Base-by-base conservation (phyloP, 2,888 invertebrate genomes). In the Epinotia bilunana region DNA sequence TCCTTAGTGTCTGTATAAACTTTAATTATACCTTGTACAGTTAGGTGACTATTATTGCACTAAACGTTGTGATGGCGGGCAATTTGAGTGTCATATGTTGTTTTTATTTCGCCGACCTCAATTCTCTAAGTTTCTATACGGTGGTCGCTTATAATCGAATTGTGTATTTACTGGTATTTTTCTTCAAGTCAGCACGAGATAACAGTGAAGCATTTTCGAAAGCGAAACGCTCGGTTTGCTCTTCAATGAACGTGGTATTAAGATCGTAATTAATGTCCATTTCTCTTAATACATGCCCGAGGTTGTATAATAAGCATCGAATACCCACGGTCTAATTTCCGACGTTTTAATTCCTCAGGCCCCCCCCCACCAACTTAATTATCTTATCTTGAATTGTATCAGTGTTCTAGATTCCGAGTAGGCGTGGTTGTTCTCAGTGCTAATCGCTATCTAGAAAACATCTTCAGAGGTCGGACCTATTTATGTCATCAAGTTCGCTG, bases 401-500 rank as follows among this genome's bases (percentile, higher is more conserved):
- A 71, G 53, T 58, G 74, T 55, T 71, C 74, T 74, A 71, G 53
- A 60, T 71, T 74, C 70, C 58, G 39, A n/a, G 64, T 65, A 28
- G 64, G 53, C 58, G 69, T 63, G 69, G 65, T 43, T 57, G 62
- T 46, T 33, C 61, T 61, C 65, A 61, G 70, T 55, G 58, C 71
- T 60, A 67, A 68, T 68, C n/a, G 55, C 43, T 71, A 75, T 67
- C 61, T 75, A 75, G 61, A 67, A 68, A 69, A 72, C 72, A 72
- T 69, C 68, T 64, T 60, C 63, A 73, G 49, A 81, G 79, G 81
- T 81, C 79, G 77, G 72, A 70, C 43, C 78, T 82, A 84, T 86
- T 83, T 79, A 79, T 86, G 80, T 80, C 81, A 81, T 79, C 72
- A 75, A 78, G 80, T 81, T 80, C 72, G 77, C 75, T 79, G 81